These are phyloP conservation scores for Dryocosmus kuriphilus DNA, from an alignment of 2,888 invertebrate species.

Conservation along the genomic window DNA sequence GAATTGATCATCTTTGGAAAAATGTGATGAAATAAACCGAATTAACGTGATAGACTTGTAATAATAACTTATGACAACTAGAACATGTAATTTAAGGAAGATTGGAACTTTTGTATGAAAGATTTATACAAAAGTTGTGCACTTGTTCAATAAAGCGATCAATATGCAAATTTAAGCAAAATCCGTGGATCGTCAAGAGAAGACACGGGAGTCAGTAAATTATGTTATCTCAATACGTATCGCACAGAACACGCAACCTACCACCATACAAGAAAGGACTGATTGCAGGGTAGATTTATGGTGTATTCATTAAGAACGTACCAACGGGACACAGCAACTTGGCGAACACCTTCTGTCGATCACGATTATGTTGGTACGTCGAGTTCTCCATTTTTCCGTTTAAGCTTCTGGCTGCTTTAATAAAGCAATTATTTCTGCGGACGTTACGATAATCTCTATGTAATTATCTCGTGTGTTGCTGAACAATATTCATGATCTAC, in stretches of 20 bases:
- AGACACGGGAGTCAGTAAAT: conserved; percentile 56
- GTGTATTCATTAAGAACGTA: conserved; percentile 64
- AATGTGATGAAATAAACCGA: no score
- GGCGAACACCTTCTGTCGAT: conserved; percentile 58
- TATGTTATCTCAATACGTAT: conserved; percentile 63
- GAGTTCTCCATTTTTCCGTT: conserved; percentile 28
- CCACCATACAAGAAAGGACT: conserved; percentile 52
- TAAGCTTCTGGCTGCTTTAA: conserved; percentile 36
- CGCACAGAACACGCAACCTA: conserved; percentile 61
- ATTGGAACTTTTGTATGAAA: background rate
- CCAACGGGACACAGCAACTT: conserved; percentile 56
- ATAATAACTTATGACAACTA: no score
- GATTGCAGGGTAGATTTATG: conserved; percentile 66
- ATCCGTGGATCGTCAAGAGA: conserved; percentile 57
- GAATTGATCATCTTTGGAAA: no score
- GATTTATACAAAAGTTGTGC: background rate
- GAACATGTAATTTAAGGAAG: no score
- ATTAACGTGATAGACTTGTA: no score
- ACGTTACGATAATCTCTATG: conserved; percentile 38
- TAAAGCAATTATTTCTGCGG: conserved; percentile 36
- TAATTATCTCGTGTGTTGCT: conserved; percentile 28
- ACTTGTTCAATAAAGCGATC: conserved; percentile 59
- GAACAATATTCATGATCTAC: conserved; percentile 29
- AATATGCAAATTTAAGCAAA: conserved; percentile 62
- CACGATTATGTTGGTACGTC: conserved; percentile 54